A percentile compares a stretch with the other conserved stretches of the same genome.
Conservation (phyloP, 2,797 vertebrate genomes). For the Melanotaenia parkinsoni region DNA sequence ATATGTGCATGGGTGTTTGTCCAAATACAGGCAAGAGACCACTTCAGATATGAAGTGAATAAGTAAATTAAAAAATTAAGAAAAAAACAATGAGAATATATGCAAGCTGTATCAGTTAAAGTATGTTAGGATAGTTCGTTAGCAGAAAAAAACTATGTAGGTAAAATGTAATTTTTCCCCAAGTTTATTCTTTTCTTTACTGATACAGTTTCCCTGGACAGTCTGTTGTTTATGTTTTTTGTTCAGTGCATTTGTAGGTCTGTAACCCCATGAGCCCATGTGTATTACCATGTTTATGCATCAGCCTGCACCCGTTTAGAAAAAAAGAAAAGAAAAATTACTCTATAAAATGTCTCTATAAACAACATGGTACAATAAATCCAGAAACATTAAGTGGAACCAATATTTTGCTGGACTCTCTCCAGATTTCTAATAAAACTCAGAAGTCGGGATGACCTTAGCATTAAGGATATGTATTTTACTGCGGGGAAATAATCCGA, state of each 20-base stretch:
- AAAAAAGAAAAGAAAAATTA: constrained; percentile 71
- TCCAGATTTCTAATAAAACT: constrained; percentile 74
- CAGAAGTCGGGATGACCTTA: constrained; percentile 73
- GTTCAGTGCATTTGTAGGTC: constrained; percentile 24
- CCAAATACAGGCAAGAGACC: not conserved
- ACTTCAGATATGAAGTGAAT: constrained; percentile 17
- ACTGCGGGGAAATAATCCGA: constrained; percentile 62
- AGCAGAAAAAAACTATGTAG: constrained; percentile 48
- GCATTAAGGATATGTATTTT: constrained; percentile 73
- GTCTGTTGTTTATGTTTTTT: constrained; percentile 39
- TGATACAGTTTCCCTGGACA: constrained; percentile 57
- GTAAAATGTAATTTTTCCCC: constrained; percentile 59
- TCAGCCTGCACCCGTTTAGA: constrained; percentile 41
- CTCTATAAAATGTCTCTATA: constrained; percentile 76
- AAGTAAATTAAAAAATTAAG: not conserved
- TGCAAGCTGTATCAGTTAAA: not conserved
- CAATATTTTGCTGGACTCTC: constrained; percentile 74
- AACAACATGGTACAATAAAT: constrained; percentile 77
- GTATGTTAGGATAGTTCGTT: not conserved
- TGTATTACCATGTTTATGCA: constrained; percentile 33
- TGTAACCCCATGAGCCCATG: not conserved
- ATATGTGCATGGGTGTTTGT: not conserved
- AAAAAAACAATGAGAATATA: not conserved
- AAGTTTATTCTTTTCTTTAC: constrained; percentile 58
- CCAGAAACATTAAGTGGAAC: constrained; percentile 79